Evolutionary conservation across 2,113 vertebrate genomes (phyloP).

Genomic region (Protobothrops mucrosquamatus): DNA sequence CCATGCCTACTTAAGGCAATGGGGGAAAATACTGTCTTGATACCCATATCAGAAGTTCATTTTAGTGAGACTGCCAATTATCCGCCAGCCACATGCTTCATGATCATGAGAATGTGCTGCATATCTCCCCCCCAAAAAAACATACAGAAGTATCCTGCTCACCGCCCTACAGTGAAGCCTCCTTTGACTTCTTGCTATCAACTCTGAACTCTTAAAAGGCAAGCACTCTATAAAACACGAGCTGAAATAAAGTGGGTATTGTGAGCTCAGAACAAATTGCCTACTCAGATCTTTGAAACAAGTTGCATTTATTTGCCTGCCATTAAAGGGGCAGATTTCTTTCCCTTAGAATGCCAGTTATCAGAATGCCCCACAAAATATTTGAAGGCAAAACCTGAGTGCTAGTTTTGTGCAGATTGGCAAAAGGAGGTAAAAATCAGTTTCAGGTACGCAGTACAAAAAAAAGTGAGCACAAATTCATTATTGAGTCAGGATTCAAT

Average conservation of each 20-base stretch:
- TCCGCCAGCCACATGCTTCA: neutral
- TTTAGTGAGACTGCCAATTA: neutral
- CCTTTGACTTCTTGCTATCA: neutral
- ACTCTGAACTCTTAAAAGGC: neutral
- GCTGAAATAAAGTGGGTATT: conserved; percentile 13
- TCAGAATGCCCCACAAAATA: neutral
- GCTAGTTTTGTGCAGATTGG: neutral
- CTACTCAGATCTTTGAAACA: conserved; percentile 12
- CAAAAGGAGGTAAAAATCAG: neutral
- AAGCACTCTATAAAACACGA: neutral
- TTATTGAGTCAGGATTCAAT: neutral
- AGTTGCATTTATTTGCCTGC: conserved; percentile 1
- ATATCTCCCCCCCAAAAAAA: neutral
- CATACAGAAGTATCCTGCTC: neutral
- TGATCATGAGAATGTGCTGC: neutral
- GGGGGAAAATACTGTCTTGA: neutral
- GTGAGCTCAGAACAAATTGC: conserved; percentile 7
- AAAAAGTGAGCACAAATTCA: neutral
- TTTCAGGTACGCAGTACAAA: neutral
- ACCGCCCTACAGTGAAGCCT: neutral
- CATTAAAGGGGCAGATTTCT: neutral
- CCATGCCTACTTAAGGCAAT: neutral
- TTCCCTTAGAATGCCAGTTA: neutral
- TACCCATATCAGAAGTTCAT: neutral
- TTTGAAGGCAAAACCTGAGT: neutral